Evolutionary conservation across 2,113 vertebrate genomes (phyloP).

Genomic region (Lasiurus borealis): DNA sequence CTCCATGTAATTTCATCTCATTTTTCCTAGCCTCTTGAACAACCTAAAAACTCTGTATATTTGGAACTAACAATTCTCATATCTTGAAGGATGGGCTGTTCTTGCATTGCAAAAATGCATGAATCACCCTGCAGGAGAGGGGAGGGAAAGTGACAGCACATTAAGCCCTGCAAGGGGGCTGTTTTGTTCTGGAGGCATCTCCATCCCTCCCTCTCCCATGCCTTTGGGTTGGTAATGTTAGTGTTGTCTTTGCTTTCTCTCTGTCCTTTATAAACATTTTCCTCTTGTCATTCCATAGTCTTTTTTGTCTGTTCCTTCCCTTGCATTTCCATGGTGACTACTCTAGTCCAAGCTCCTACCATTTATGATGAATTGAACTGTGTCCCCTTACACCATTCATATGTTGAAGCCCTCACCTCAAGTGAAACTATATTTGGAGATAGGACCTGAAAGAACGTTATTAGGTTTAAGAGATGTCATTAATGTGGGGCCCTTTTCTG

Average conservation of each 20-base stretch:
- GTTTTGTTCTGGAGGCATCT: neutral
- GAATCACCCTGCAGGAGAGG: neutral
- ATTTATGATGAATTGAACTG: neutral
- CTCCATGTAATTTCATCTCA: slow-evolving; percentile 52
- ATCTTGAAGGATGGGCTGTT: slow-evolving; percentile 1
- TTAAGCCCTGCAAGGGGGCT: neutral
- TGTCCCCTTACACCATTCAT: neutral
- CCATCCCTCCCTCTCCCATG: fast-evolving
- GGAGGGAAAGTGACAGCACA: fast-evolving
- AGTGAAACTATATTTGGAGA: neutral
- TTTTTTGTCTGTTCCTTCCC: neutral
- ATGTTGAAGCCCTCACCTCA: neutral
- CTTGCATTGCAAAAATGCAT: neutral
- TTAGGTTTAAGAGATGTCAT: neutral
- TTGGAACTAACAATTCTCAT: slow-evolving; percentile 46
- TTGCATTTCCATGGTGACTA: neutral
- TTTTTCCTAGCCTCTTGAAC: neutral
- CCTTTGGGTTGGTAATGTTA: neutral
- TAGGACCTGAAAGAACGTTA: neutral
- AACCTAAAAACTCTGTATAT: slow-evolving; percentile 31
- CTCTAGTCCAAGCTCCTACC: neutral
- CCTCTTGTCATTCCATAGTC: neutral
- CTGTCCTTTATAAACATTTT: neutral
- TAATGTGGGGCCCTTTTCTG: neutral
- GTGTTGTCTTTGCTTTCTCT: neutral